phyloP scores from a whole-genome alignment of 2,113 vertebrate species.

The Sterrhoptilus dennistouni region DNA sequence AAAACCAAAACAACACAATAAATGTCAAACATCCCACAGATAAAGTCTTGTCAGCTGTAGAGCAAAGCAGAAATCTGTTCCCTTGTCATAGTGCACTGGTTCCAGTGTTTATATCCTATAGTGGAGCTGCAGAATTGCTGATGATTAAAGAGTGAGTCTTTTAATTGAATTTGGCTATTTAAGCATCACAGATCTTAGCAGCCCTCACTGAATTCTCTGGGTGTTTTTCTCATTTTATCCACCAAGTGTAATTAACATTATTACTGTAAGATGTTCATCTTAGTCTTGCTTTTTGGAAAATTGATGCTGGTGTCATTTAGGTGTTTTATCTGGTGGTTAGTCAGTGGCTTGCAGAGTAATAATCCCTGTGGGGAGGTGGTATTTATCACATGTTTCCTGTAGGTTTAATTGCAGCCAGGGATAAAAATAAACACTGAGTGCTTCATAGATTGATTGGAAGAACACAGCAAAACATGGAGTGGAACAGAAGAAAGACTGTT shows the following conservation, averaged over 20 bases:
- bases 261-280: conserved; percentile 47
- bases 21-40: not conserved
- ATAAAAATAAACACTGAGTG: not conserved
- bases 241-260: conserved; percentile 35
- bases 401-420: conserved; percentile 41
- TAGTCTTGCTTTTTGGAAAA: conserved; percentile 24
- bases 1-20: not conserved
- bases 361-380: not conserved
- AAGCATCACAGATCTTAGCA: conserved; percentile 29
- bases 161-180: conserved; percentile 49
- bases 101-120: not conserved
- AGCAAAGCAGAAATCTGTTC: conserved; percentile 41
- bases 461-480: not conserved
- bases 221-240: conserved; percentile 41
- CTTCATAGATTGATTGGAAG: not conserved
- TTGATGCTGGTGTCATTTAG: not conserved
- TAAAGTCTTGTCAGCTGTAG: conserved; percentile 1
- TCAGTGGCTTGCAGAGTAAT: conserved; percentile 5
- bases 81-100: conserved; percentile 31
- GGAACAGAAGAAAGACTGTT: not conserved
- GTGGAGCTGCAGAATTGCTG: conserved; percentile 13
- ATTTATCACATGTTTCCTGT: conserved; percentile 14
- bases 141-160: conserved; percentile 48
- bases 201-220: conserved; percentile 16
- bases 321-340: conserved; percentile 20